Evolutionary conservation across 2,797 vertebrate genomes (phyloP).

Genomic region (Sebastes oblongus): DNA sequence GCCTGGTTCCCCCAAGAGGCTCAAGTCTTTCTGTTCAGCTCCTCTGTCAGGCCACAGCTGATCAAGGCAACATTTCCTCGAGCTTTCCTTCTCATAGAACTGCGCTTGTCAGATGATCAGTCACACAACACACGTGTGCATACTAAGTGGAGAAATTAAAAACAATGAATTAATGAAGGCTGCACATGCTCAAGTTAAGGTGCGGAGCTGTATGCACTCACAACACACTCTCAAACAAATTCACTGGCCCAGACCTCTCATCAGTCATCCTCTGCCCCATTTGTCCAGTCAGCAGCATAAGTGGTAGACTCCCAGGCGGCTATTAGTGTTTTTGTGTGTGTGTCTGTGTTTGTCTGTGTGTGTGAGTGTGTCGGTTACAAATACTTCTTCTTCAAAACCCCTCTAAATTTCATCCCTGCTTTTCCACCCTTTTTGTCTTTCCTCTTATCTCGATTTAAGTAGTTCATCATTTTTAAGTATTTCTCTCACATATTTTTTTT

Average conservation of each 20-base stretch:
- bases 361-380: slow-evolving; percentile 2
- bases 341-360: neutral
- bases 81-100: neutral
- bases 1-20: slow-evolving; percentile 12
- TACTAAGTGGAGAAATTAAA: neutral
- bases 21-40: slow-evolving; percentile 16
- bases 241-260: slow-evolving; percentile 34
- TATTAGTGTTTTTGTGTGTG: slow-evolving; percentile 22
- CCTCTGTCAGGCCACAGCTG: neutral
- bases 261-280: slow-evolving; percentile 49
- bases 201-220: neutral
- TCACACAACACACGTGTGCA: neutral
- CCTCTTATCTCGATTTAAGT: neutral
- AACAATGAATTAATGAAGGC: neutral
- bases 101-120: neutral
- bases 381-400: slow-evolving; percentile 7
- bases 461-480: slow-evolving; percentile 8
- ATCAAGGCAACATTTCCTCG: neutral
- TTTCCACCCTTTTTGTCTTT: neutral
- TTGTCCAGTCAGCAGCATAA: slow-evolving; percentile 58
- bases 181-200: neutral
- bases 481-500: neutral
- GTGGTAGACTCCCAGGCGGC: slow-evolving; percentile 55
- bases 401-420: neutral
- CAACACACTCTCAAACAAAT: slow-evolving; percentile 3